Evolutionary conservation across 2,113 vertebrate species (phyloP).

Genomic region (Sylvicapra grimmia): DNA sequence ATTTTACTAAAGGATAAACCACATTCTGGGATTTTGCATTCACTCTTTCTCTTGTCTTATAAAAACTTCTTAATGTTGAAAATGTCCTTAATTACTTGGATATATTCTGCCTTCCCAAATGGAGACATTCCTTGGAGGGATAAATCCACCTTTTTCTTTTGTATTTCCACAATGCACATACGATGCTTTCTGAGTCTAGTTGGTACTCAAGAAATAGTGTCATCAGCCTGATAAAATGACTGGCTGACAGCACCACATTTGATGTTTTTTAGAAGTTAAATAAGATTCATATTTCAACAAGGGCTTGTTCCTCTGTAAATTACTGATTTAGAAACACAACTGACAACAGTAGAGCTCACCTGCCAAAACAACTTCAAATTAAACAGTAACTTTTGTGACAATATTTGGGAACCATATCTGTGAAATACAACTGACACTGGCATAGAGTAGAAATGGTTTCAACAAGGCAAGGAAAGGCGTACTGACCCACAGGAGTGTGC

Average conservation of each 20-base stretch:
- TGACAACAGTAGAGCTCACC: constrained; percentile 49
- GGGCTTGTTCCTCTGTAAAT: constrained; percentile 41
- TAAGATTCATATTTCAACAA: constrained; percentile 46
- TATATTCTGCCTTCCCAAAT: neutral
- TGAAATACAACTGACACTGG: constrained; percentile 44
- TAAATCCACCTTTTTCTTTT: neutral
- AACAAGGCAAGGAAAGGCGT: constrained; percentile 48
- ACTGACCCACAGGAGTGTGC: constrained; percentile 57
- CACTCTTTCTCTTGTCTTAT: neutral
- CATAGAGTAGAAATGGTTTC: constrained; percentile 25
- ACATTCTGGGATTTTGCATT: neutral
- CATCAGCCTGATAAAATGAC: constrained; percentile 37
- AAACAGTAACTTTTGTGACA: constrained; percentile 62
- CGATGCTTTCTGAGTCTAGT: neutral
- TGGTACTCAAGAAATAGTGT: neutral
- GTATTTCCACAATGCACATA: neutral
- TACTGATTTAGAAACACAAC: constrained; percentile 49
- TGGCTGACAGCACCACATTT: neutral
- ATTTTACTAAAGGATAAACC: neutral
- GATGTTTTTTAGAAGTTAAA: constrained; percentile 4
- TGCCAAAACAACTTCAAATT: constrained; percentile 65
- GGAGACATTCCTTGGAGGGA: neutral
- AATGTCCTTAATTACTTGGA: neutral
- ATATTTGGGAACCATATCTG: constrained; percentile 48
- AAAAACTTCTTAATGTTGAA: neutral